These are phyloP conservation scores for Tenebrio molitor DNA, from an alignment of 1,140 invertebrate genomes.

Conservation along the genomic window DNA sequence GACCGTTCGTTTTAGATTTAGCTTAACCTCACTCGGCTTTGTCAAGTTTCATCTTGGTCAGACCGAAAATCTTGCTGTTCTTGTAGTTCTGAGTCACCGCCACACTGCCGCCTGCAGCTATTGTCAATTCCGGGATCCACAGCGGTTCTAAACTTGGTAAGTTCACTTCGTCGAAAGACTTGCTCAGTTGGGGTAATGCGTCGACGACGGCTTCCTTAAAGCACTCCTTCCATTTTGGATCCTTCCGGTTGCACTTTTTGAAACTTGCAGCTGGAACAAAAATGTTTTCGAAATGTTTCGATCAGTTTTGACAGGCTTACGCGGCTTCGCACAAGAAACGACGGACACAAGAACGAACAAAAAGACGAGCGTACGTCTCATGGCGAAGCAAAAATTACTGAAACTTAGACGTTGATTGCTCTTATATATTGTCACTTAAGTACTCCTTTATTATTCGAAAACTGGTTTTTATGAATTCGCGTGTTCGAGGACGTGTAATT, in stretches of 20 bases:
- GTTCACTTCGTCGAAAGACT: not conserved
- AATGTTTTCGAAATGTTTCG: no score
- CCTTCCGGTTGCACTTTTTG: not conserved
- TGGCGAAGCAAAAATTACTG: no score
- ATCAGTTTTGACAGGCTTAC: no score
- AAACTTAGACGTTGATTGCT: no score
- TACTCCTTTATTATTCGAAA: no score
- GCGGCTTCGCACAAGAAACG: no score
- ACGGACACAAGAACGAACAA: no score
- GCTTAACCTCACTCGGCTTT: not conserved
- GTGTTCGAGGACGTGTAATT: no score
- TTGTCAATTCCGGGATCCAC: not conserved
- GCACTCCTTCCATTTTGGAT: not conserved
- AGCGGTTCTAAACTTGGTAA: not conserved
- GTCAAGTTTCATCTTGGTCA: not conserved
- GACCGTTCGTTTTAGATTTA: not conserved
- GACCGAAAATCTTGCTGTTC: not conserved
- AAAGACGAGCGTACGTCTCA: no score
- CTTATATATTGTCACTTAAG: no score
- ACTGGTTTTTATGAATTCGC: no score
- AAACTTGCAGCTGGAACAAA: constrained; percentile 6
- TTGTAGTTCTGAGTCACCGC: not conserved
- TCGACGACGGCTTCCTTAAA: not conserved
- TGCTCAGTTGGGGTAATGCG: not conserved
- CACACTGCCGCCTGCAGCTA: not conserved